Conservation (phyloP, 1,140 invertebrate species). For the Phenacoccus solenopsis region DNA sequence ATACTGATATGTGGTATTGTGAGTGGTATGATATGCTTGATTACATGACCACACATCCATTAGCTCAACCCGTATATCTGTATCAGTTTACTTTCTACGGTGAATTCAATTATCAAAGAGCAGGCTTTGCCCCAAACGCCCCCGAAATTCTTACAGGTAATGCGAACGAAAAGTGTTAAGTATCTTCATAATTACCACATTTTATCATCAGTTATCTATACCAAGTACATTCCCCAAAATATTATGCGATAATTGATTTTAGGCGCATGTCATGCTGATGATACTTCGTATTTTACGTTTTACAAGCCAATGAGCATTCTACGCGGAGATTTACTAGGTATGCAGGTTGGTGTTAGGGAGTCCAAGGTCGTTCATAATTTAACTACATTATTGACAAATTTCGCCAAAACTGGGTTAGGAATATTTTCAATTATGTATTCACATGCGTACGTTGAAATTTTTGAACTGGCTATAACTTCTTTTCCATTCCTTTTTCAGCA, state of each 20-base stretch:
- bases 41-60: not conserved
- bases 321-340: not conserved
- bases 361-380: not conserved
- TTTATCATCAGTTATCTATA: not conserved
- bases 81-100: not conserved
- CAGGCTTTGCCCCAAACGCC: not conserved
- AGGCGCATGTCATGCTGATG: not conserved
- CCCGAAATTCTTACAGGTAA: not conserved
- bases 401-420: not conserved
- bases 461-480: too few species aligned
- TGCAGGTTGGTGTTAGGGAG: not conserved
- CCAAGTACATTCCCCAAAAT: too few species aligned
- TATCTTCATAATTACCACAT: too few species aligned
- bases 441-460: too few species aligned
- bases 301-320: not conserved
- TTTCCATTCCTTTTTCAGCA: not conserved
- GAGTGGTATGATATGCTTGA: not conserved
- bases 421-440: too few species aligned
- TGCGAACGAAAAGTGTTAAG: too few species aligned
- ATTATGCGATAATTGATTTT: not conserved
- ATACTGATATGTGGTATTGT: not conserved
- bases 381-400: not conserved
- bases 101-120: not conserved
- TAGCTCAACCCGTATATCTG: not conserved
- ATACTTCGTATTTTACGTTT: not conserved